Evolutionary conservation across 2,888 invertebrate species (phyloP), one percentile per base, ranked within the genome.

Genomic region (Epinotia bilunana): DNA sequence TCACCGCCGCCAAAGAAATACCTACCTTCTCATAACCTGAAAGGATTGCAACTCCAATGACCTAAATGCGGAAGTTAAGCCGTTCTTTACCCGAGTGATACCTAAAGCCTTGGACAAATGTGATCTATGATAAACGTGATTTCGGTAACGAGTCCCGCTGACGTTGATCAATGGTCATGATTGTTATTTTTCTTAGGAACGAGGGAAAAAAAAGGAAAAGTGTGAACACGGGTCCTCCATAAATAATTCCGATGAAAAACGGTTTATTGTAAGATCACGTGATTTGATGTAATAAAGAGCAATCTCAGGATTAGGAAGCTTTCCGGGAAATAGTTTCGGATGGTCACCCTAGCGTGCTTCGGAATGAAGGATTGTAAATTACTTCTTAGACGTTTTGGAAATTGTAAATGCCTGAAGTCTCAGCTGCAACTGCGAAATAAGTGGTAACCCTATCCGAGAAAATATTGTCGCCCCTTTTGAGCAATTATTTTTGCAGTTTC

Each of bases 121-220:
- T 92, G 92, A 93, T 93, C 90, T 92, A 93, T 92, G 93, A 93
- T 92, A 91, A 91, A 91, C 91, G 90, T 91, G 93, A 92, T 92
- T 93, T 93, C 82, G 89, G 93, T 93, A 93, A 93, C 93, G 89
- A 93, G 93, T 85, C 84, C 83, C 84, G 79, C 82, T 82, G 88
- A 84, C 87, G 84, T 85, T 91, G 93, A 93, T 91, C 86, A 86
- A 93, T 90, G 86, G 79, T 83, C 86, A 83, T 84, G 88, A 88
- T 87, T 89, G 85, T 89, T 90, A 89, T 91, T 90, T 91, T 91
- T 91, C 89, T 85, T 81, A 84, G 85, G 83, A 87, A 86, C 81
- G 80, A 83, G 85, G 84, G 85, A 85, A 87, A 87, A 89, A 39
- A 91, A 90, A 88, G 85, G 81, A 83, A 85, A 89, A 91, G 90